phyloP scores from a whole-genome alignment of 2,888 invertebrate species.

The Rhagonycha fulva region DNA sequence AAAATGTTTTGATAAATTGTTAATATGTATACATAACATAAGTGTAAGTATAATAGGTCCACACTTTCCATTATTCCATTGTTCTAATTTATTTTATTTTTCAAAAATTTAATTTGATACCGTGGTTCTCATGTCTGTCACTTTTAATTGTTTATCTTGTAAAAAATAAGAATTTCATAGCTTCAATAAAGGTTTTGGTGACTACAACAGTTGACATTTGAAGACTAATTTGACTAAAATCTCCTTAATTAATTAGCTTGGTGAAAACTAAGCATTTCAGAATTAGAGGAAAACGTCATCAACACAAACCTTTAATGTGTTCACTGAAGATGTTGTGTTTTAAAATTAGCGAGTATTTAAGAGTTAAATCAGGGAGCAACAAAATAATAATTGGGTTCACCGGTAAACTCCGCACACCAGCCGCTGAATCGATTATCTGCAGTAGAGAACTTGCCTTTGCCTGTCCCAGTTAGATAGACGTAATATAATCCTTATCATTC shows the following conservation, averaged over 20 bases:
- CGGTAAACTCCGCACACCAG: conserved; percentile 1
- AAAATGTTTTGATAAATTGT: no score
- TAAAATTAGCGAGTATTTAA: not conserved
- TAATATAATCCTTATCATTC: not conserved
- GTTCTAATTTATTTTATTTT: not conserved
- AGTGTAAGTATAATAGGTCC: not conserved
- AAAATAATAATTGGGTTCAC: not conserved
- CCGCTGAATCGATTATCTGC: conserved; percentile 3
- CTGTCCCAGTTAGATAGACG: not conserved
- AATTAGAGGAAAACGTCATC: not conserved
- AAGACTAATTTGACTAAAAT: not conserved
- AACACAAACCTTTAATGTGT: not conserved
- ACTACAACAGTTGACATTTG: not conserved
- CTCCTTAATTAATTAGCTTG: not conserved
- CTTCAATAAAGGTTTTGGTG: not conserved
- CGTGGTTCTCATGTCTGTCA: not conserved
- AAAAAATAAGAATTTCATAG: not conserved
- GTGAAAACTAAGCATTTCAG: not conserved
- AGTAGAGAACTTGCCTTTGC: not conserved
- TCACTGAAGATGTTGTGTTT: not conserved
- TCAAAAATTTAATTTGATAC: not conserved
- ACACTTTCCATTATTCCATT: not conserved
- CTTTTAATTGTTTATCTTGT: not conserved
- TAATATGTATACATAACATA: no score
- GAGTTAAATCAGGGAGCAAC: not conserved